phyloP scores from a whole-genome alignment of 2,888 invertebrate species.

The Eucera pruinosa region DNA sequence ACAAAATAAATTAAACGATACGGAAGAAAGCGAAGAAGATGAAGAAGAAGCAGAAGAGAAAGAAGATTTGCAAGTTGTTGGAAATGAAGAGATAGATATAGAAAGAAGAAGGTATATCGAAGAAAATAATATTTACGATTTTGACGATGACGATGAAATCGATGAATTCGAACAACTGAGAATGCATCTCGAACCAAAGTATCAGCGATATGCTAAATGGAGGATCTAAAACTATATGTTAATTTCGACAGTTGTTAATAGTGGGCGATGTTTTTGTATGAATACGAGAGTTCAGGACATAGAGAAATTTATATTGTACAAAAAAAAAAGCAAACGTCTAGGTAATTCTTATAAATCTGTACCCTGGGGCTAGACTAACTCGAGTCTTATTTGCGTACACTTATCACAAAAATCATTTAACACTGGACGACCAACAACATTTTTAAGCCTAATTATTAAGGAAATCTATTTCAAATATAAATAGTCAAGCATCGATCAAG shows the following conservation, averaged over 20 bases:
- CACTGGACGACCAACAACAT: too few species aligned
- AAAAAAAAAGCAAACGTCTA: constrained; percentile 22
- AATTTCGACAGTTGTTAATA: constrained; percentile 9
- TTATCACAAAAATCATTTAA: too few species aligned
- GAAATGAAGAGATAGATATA: constrained; percentile 40
- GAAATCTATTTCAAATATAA: too few species aligned
- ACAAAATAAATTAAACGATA: constrained; percentile 50
- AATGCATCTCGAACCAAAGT: constrained; percentile 75
- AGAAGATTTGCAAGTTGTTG: neutral
- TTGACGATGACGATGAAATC: constrained; percentile 68
- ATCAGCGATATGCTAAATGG: constrained; percentile 78
- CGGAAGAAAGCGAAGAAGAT: constrained; percentile 19
- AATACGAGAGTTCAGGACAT: constrained; percentile 1
- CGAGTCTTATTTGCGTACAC: too few species aligned
- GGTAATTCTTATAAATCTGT: constrained; percentile 26
- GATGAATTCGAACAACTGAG: constrained; percentile 70
- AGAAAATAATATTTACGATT: constrained; percentile 53
- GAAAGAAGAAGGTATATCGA: constrained; percentile 29
- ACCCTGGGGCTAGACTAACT: too few species aligned
- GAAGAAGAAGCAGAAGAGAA: constrained; percentile 27
- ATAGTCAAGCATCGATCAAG: too few species aligned
- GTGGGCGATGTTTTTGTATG: constrained; percentile 25
- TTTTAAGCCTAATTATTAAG: too few species aligned
- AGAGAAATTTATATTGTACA: constrained; percentile 36
- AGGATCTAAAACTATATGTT: constrained; percentile 68